A percentile compares a stretch with the other conserved stretches of the same genome.
phyloP scores from a whole-genome alignment of 1,140 invertebrate genomes.

The Polypedilum vanderplanki region DNA sequence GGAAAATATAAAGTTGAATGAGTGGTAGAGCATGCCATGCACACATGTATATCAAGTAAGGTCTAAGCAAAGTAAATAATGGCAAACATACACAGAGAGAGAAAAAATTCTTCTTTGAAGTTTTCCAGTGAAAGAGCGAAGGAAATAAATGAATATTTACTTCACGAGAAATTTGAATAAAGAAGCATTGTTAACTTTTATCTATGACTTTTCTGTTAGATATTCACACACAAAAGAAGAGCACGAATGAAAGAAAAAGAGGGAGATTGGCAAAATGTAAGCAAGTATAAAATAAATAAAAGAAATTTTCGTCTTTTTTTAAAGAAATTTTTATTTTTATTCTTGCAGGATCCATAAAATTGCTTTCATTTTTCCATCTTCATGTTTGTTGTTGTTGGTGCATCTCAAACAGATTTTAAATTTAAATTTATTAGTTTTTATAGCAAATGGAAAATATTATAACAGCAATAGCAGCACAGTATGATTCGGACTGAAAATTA shows the following conservation, averaged over 20 bases:
- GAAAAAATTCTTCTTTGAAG: background rate
- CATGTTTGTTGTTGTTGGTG: too few relatives aligned
- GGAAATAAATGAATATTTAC: conserved; percentile 26
- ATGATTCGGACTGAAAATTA: too few relatives aligned
- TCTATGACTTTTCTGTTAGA: background rate
- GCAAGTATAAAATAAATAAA: background rate
- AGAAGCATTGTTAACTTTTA: conserved; percentile 28
- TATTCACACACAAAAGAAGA: conserved; percentile 12
- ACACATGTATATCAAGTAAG: too few relatives aligned
- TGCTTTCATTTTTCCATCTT: background rate
- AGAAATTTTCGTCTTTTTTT: background rate
- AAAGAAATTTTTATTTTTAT: background rate
- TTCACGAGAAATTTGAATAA: conserved; percentile 12
- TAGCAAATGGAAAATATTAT: too few relatives aligned
- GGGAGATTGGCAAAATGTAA: conserved; percentile 3
- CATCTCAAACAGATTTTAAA: background rate
- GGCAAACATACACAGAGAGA: background rate
- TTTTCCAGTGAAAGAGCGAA: background rate
- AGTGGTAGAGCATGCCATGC: too few relatives aligned
- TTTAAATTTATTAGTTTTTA: background rate
- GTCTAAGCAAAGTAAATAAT: conserved; percentile 11
- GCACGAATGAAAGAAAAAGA: background rate
- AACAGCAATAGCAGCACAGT: too few relatives aligned
- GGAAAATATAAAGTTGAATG: conserved; percentile 1
- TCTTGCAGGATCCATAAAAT: conserved; percentile 7